Base-by-base conservation (phyloP, 2,888 invertebrate species). In the Patella pellucida region DNA sequence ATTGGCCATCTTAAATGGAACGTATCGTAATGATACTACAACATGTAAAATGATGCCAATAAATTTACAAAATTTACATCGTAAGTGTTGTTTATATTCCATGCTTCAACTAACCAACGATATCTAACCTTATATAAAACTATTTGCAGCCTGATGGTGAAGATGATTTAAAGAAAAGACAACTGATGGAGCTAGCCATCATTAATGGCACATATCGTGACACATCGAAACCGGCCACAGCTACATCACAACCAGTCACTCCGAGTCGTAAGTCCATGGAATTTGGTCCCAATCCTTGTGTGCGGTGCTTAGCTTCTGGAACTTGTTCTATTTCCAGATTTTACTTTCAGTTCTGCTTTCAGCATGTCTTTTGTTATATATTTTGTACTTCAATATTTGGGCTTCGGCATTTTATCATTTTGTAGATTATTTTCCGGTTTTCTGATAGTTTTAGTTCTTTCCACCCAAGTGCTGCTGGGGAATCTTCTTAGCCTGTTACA, bases 161-260 rank as follows among this genome's bases (percentile, higher is more conserved):
- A 93, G 99, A 99, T 92, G 99, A 99, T 92, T 93, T 99, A 90
- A 99, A 99, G 94, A 98, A 99, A 92, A 95, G 99, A 90, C 99
- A 99, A 93, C 94, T 99, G 87, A 99, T 99, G 99, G 99, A 99
- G 93, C 93, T 99, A 92, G 99, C 99, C 89, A 99, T 99, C 90
- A 98, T 99, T 91, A 99, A 99, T 92, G 99, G 99, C 91, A 99
- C 99, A 76, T 99, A 99, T 93, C 87, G 90, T 73, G 89, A 89
- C 80, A 88, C 86, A 69, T 85, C 85, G 73, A 88, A 87, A 85
- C 86, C 87, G 16, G 79, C 84, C 16, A 81, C 85, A 52, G 79
- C 87, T 51, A 76, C 81, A 70, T 75, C 81, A 52, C 86, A 84
- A 78, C 79, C 84, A 31, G 79, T 84, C 23, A 81, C 86, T 51